Conservation (phyloP, 2,797 vertebrate species). For the Pseudopleuronectes americanus region DNA sequence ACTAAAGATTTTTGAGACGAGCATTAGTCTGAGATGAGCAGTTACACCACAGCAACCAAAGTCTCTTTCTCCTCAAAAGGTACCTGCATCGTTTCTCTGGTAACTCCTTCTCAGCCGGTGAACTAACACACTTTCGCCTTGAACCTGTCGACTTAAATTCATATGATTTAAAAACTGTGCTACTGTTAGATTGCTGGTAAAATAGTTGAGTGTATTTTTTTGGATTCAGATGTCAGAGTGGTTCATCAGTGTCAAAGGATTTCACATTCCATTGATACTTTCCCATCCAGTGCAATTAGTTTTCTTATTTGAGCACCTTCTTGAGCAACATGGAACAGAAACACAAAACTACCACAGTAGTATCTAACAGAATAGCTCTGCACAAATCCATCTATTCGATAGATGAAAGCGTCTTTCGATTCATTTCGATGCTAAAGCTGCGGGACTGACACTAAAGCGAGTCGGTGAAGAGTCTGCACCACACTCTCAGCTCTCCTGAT, state of each 20-base stretch:
- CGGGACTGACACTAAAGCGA: slow-evolving; percentile 36
- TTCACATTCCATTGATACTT: slow-evolving; percentile 72
- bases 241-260: slow-evolving; percentile 71
- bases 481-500: slow-evolving; percentile 50
- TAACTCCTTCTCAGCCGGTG: slow-evolving; percentile 31
- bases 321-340: slow-evolving; percentile 66
- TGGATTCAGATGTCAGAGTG: slow-evolving; percentile 60
- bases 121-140: slow-evolving; percentile 38
- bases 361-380: slow-evolving; percentile 65
- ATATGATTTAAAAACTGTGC: slow-evolving; percentile 61
- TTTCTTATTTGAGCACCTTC: slow-evolving; percentile 75
- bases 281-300: slow-evolving; percentile 78
- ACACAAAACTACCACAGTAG: slow-evolving; percentile 79
- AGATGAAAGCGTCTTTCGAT: slow-evolving; percentile 54
- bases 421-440: slow-evolving; percentile 50
- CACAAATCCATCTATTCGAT: slow-evolving; percentile 65
- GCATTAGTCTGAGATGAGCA: slow-evolving; percentile 25
- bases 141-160: slow-evolving; percentile 27
- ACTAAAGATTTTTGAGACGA: slow-evolving; percentile 27
- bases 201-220: slow-evolving; percentile 47
- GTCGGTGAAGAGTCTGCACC: slow-evolving; percentile 23
- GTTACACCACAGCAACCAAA: slow-evolving; percentile 11
- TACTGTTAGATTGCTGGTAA: slow-evolving; percentile 67
- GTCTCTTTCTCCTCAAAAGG: not conserved
- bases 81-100: slow-evolving; percentile 15